Base-by-base conservation (phyloP, 2,797 vertebrate species). In the Cirrhinus molitorella region DNA sequence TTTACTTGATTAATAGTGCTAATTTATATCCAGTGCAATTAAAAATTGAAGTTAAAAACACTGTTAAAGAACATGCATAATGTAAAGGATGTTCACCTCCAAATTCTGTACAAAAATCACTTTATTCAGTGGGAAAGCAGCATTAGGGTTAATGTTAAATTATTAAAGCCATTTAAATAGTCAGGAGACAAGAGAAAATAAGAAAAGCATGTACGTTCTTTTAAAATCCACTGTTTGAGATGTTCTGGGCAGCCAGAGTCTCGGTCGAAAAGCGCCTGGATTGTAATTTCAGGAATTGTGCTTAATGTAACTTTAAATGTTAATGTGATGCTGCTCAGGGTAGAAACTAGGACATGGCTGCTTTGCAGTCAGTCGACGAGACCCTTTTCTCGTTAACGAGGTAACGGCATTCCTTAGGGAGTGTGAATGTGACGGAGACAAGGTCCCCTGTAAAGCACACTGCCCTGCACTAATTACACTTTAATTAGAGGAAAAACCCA, bases 271-370 rank as follows among this genome's bases (percentile, higher is more conserved):
- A 80, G 40, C 57, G 63, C 80, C 45, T 76, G 72, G n/a, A 49
- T 68, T 80, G 77, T 73, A 83, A 70, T 83, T 78, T 51, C 73
- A 78, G 59, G 72, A 83, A 85, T 81, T 72, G 28, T 74, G 67
- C 17, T 78, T 71, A 83, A 79, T 83, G 80, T 79, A 66, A 78
- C 80, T 85, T 86, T 86, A 88, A 85, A 88, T 81, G 87, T 85
- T 86, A 85, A 85, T 87, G 85, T 40, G n/a, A 45, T 67, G 70
- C 65, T 72, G 80, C 75, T 80, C 72, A 19, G 55, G 61, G 79
- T 78, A 43, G 84, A 83, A 87, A 83, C 51, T 81, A 85, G 83
- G 77, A 51, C 85, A 85, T 65, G 53, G 11, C 51, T 75, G 72
- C 71, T 79, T 83, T 87, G 76, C 57, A 85, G 85, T 86, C 70